Percentiles rank a stretch among this genome's conserved stretches.
These are phyloP conservation scores for Lynx canadensis DNA, from an alignment of 2,113 vertebrate genomes.

Conservation along the genomic window DNA sequence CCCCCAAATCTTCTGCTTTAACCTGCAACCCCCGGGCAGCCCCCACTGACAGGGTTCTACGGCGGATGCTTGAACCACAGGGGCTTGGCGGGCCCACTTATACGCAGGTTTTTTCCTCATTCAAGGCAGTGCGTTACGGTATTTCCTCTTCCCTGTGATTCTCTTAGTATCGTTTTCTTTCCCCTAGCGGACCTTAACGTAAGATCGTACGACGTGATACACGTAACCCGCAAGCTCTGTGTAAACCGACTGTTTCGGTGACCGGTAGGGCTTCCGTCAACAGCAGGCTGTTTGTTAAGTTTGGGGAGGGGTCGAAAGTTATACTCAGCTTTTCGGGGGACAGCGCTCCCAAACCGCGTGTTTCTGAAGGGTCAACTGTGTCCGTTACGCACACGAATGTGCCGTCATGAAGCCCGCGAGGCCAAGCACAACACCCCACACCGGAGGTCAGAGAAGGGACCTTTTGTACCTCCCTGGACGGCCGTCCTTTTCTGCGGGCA, in stretches of 20 bases:
- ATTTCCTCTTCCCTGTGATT: not conserved
- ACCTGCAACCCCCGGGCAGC: not conserved
- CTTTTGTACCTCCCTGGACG: fast-evolving
- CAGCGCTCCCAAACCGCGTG: not conserved
- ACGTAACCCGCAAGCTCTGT: not conserved
- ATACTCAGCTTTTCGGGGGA: not conserved
- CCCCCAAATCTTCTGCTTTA: fast-evolving
- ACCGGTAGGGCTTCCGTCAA: not conserved
- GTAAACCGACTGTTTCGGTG: not conserved
- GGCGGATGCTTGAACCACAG: not conserved
- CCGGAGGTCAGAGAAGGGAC: fast-evolving
- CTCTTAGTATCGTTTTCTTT: not conserved
- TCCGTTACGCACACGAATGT: fast-evolving
- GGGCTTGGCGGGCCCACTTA: not conserved
- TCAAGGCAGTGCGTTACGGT: fast-evolving
- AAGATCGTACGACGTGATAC: too few species aligned
- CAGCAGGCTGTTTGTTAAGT: fast-evolving
- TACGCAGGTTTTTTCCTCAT: not conserved
- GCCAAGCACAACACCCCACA: fast-evolving
- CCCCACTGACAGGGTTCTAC: fast-evolving
- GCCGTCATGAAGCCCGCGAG: fast-evolving
- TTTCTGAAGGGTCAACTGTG: not conserved
- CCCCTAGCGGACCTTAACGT: not conserved
- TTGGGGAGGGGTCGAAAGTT: not conserved
- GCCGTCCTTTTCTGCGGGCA: too few species aligned